Evolutionary conservation across 2,797 vertebrate species (phyloP).

Genomic region (Hylomyscus alleni): DNA sequence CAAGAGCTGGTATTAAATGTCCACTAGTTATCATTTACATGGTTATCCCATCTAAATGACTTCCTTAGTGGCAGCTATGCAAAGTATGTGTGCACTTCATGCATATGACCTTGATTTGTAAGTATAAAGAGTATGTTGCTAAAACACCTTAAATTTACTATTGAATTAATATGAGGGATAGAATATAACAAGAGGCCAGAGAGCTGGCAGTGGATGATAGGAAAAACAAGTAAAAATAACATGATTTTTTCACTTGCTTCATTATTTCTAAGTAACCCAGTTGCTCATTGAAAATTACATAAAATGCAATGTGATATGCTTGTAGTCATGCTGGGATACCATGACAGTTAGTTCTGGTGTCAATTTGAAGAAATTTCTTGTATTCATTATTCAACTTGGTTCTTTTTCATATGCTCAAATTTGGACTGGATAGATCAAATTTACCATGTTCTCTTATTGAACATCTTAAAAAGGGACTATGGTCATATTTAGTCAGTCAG

Average conservation of each 20-base stretch:
- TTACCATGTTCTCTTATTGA: neutral
- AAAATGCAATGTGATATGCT: neutral
- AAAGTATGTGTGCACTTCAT: neutral
- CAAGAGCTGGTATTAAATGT: neutral
- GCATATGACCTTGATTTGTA: neutral
- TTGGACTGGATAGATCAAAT: neutral
- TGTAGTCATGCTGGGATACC: neutral
- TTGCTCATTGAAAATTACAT: neutral
- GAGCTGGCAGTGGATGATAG: neutral
- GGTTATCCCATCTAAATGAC: neutral
- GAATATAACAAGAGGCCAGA: neutral
- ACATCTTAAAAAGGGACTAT: neutral
- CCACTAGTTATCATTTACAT: neutral
- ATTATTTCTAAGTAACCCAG: constrained; percentile 39
- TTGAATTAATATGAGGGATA: neutral
- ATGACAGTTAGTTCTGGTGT: neutral
- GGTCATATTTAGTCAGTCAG: neutral
- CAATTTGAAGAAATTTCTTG: neutral
- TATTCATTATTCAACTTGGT: neutral
- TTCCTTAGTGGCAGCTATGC: neutral
- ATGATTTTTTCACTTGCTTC: neutral
- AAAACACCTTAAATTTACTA: neutral
- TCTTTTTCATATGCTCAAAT: neutral
- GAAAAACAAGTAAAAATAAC: neutral
- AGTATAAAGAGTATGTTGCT: neutral